Evolutionary conservation across 1,140 invertebrate genomes (phyloP).

Genomic region (Ptiloglossa arizonensis): DNA sequence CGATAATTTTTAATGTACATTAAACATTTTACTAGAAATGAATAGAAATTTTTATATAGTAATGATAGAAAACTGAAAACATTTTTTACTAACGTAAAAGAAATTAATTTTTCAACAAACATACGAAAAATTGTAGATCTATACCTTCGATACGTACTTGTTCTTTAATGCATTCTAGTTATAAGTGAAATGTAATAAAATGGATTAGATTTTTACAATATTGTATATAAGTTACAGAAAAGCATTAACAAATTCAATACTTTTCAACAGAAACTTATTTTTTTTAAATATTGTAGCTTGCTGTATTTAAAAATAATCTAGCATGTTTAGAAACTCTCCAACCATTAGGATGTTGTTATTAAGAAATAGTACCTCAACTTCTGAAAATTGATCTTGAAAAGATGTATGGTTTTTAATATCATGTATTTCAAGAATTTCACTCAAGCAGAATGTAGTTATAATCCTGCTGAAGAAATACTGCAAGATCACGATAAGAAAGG

Average conservation of each 20-base stretch:
- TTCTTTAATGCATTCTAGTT: constrained; percentile 17
- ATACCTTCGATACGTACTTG: not conserved
- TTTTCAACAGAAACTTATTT: constrained; percentile 6
- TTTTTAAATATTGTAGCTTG: constrained; percentile 13
- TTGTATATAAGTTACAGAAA: constrained; percentile 23
- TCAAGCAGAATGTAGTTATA: constrained; percentile 38
- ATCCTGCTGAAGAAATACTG: constrained; percentile 37
- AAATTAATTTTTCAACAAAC: not conserved
- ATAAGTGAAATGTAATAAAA: constrained; percentile 48
- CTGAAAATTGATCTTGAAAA: constrained; percentile 26
- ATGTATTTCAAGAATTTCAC: constrained; percentile 24
- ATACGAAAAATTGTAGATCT: constrained; percentile 22
- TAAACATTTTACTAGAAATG: constrained; percentile 11
- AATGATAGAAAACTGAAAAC: not conserved
- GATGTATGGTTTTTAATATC: constrained; percentile 18
- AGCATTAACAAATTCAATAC: constrained; percentile 27
- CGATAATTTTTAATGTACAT: not conserved
- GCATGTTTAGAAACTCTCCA: constrained; percentile 40
- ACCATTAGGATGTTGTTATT: constrained; percentile 24
- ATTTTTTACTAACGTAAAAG: not conserved
- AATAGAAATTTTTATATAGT: not conserved
- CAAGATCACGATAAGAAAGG: constrained; percentile 84
- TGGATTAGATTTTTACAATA: constrained; percentile 49
- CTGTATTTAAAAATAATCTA: constrained; percentile 35
- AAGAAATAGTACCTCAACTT: constrained; percentile 45